These are phyloP conservation scores for Lochmaea crataegi DNA, from an alignment of 2,888 invertebrate species.

Conservation along the genomic window DNA sequence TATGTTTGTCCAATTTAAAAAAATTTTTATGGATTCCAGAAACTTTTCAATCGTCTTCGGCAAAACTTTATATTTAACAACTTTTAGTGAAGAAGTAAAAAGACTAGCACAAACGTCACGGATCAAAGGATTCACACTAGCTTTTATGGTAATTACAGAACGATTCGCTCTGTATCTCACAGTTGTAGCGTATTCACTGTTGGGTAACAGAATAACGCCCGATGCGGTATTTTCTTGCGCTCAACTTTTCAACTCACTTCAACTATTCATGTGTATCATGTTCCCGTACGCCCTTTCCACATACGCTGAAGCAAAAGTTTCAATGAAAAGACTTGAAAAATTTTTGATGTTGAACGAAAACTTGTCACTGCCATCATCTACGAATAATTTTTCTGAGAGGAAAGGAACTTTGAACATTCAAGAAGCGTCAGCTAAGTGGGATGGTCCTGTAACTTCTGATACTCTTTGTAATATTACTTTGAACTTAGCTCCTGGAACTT, in stretches of 20 bases:
- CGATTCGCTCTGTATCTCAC: constrained; percentile 85
- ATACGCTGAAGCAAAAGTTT: constrained; percentile 56
- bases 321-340: constrained; percentile 55
- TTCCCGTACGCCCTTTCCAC: constrained; percentile 54
- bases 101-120: constrained; percentile 72
- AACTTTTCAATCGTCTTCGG: not conserved
- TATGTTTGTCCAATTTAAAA: not conserved
- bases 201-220: constrained; percentile 69
- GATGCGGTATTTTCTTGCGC: constrained; percentile 80
- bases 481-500: constrained; percentile 63
- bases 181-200: constrained; percentile 78
- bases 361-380: constrained; percentile 32
- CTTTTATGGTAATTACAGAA: constrained; percentile 81
- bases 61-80: not conserved
- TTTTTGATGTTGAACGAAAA: constrained; percentile 51
- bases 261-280: constrained; percentile 55
- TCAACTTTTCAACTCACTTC: constrained; percentile 80
- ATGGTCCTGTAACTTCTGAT: constrained; percentile 53
- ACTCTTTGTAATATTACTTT: constrained; percentile 66
- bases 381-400: constrained; percentile 46
- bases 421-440: constrained; percentile 54
- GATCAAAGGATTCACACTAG: constrained; percentile 73
- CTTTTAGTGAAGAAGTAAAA: constrained; percentile 31
- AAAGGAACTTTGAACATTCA: constrained; percentile 50
- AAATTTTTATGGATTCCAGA: not conserved